phyloP scores from a whole-genome alignment of 2,888 invertebrate species.

The Alloplasta piceator region DNA sequence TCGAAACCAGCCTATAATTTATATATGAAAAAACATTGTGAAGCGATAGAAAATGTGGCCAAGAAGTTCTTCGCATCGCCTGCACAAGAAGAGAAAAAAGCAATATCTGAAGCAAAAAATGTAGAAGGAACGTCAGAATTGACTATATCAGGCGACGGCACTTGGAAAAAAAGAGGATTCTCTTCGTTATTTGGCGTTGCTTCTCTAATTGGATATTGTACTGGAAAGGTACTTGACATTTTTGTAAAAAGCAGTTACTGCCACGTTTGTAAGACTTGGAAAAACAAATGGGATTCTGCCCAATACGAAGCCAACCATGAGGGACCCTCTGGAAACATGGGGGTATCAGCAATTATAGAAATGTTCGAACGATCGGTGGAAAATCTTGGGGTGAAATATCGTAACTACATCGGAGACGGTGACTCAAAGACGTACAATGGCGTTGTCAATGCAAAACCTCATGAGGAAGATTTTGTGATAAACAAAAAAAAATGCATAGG shows the following conservation, averaged over 20 bases:
- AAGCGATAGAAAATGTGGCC: constrained; percentile 31
- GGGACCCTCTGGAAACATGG: no score
- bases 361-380: no score
- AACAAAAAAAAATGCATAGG: no score
- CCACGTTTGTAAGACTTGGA: constrained; percentile 60
- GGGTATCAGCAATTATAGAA: no score
- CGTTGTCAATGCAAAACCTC: no score
- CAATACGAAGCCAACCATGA: no score
- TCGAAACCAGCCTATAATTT: neutral
- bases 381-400: no score
- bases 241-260: constrained; percentile 20
- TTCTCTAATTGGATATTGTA: constrained; percentile 30
- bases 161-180: constrained; percentile 61
- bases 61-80: no score
- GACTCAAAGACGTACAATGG: no score
- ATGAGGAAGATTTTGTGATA: no score
- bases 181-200: constrained; percentile 58
- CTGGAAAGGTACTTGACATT: no score
- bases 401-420: no score
- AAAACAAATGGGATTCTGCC: constrained; percentile 52
- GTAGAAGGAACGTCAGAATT: constrained; percentile 64
- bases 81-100: neutral
- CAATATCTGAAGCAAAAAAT: constrained; percentile 62
- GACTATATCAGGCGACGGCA: constrained; percentile 52
- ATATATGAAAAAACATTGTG: constrained; percentile 47